Base-by-base conservation (phyloP, 1,140 invertebrate genomes). In the Aphaenogaster rudis region DNA sequence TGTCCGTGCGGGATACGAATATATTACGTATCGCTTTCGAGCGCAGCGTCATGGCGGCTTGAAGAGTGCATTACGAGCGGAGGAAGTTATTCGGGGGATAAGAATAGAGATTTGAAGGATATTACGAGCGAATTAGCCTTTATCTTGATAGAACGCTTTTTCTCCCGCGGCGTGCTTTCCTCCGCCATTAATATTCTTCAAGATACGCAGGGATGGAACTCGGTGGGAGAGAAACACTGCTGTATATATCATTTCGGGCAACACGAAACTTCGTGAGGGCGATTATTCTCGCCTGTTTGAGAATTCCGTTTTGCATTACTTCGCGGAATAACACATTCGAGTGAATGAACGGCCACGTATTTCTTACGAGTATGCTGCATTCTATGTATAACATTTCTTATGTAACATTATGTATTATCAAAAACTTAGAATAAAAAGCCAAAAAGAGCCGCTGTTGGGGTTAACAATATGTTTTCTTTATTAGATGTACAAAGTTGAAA, bases 231-330 rank as follows among this genome's bases (percentile, higher is more conserved):
- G 54, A 77, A 28, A 28, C 54, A 45, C 13, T 28, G 52, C 52
- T 57, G 72, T 76, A 59, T 78, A 61, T 63, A 78, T 78, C 74
- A 78, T 78, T 61, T 78, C 13, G n/a, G 15, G 42, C 42, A 48
- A 61, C 28, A 45, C 28, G 57, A 78, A 63, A 45, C 74, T 61
- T 61, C 39, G 39, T 39, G 42, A 48, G 57, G 21, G n/a, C 52
- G 39, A 63, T 78, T 63, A 39, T 77, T 77, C 54, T 45, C 15
- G 2, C 42, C 57, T 33, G 74, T 42, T 57, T 39, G 52, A 33
- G 42, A 63, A 78, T 78, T 78, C 21, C 21, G 39, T 63, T 39
- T 76, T 57, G 15, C 33, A n/a, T 76, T 39, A 21, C 17, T 63
- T 45, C 7, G 15, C 8, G 57, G 42, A 78, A 78, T 45, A 42